Percentiles rank a stretch among this genome's conserved stretches.
These are phyloP conservation scores for Montipora capitata DNA, from an alignment of 92 coral and sea anemone genomes.

Conservation along the genomic window DNA sequence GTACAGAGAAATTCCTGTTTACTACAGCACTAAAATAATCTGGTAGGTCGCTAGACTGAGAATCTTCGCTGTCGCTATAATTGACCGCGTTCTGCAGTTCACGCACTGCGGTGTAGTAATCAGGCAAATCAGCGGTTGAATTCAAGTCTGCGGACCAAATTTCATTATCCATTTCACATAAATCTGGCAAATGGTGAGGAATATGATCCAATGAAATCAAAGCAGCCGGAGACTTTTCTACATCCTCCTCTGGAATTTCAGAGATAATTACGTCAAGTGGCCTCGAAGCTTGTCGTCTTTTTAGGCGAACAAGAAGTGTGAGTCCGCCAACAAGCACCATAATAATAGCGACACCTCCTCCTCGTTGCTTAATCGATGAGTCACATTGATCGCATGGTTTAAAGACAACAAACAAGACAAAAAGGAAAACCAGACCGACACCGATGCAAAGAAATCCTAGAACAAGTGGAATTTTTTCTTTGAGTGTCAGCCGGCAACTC, in stretches of 20 bases:
- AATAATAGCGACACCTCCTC: not conserved
- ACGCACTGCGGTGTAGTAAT: not conserved
- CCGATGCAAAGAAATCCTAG: too few relatives aligned
- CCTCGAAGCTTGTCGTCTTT: not conserved
- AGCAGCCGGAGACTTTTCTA: slow-evolving; percentile 79
- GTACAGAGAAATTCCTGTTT: not conserved
- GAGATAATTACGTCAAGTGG: slow-evolving; percentile 70
- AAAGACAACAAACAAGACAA: not conserved
- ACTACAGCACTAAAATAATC: slow-evolving; percentile 1
- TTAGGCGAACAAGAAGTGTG: slow-evolving; percentile 7
- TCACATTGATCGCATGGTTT: too few relatives aligned
- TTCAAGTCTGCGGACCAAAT: not conserved
- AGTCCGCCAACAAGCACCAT: not conserved
- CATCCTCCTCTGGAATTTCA: slow-evolving; percentile 58
- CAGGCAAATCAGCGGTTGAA: slow-evolving; percentile 13
- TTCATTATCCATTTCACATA: not conserved
- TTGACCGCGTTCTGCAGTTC: too few relatives aligned
- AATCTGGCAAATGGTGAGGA: slow-evolving; percentile 1
- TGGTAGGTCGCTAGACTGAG: not conserved
- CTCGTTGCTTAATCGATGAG: too few relatives aligned
- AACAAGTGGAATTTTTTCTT: too few relatives aligned
- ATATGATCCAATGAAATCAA: slow-evolving; percentile 2
- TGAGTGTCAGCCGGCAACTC: too few relatives aligned
- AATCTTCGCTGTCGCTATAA: not conserved
- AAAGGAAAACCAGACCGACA: not conserved